A percentile compares a stretch with the other conserved stretches of the same genome.
phyloP scores from a whole-genome alignment of 2,797 vertebrate species.

The Crocidura indochinensis region DNA sequence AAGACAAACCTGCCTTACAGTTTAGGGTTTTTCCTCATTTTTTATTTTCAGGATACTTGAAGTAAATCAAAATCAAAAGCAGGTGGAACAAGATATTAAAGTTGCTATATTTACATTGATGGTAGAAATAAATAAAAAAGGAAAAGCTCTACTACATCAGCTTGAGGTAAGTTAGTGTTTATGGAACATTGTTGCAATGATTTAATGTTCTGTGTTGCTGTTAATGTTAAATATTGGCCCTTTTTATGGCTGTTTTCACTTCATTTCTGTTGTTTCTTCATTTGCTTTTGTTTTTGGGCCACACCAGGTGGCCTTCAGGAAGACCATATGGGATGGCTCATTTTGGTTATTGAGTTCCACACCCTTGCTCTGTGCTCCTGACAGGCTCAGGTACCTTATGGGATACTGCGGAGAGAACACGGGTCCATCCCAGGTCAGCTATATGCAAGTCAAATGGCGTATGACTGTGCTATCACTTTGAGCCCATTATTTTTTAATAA shows the following conservation, averaged over 20 bases:
- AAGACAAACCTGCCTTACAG: conserved; percentile 55
- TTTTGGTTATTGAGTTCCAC: too few species aligned
- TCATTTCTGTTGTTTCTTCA: not conserved
- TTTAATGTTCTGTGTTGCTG: conserved; percentile 24
- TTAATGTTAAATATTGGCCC: not conserved
- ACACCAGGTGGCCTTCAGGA: too few species aligned
- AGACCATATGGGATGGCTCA: too few species aligned
- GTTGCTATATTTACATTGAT: conserved; percentile 98
- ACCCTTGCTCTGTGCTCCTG: too few species aligned
- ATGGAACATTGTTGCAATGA: not conserved
- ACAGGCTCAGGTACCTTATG: too few species aligned
- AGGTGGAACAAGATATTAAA: conserved; percentile 98
- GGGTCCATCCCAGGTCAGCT: too few species aligned
- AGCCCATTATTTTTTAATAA: too few species aligned
- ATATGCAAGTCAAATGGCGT: too few species aligned
- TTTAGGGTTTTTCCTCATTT: conserved; percentile 25
- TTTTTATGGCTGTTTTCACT: conserved; percentile 44
- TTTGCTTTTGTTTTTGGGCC: too few species aligned
- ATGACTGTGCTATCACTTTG: too few species aligned
- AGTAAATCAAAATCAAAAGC: conserved; percentile 98
- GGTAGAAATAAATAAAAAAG: conserved; percentile 99
- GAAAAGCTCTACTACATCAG: conserved; percentile 97
- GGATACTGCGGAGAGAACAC: too few species aligned
- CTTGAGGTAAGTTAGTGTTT: conserved; percentile 93
- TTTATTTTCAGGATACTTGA: conserved; percentile 95